These are phyloP conservation scores for Limosa lapponica DNA, from an alignment of 2,797 vertebrate genomes.

Conservation along the genomic window DNA sequence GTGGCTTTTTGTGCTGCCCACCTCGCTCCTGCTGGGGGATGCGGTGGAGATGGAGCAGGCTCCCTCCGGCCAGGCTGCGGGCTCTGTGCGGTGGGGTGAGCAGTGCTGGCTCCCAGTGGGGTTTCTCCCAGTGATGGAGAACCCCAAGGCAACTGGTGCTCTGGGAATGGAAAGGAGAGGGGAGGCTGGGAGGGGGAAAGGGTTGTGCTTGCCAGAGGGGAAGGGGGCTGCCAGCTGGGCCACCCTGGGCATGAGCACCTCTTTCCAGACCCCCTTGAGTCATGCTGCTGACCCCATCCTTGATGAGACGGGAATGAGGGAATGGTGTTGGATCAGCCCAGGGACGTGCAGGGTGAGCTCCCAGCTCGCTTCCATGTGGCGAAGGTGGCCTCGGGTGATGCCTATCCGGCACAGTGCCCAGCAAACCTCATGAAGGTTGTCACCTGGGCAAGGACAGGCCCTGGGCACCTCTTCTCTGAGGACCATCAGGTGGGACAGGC, in stretches of 20 bases:
- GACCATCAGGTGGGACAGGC: background rate
- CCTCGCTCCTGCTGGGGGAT: background rate
- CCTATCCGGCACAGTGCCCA: background rate
- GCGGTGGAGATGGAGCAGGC: background rate
- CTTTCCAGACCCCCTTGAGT: background rate
- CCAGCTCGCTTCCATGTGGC: rapidly evolving
- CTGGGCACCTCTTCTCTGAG: background rate
- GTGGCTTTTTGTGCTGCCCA: background rate
- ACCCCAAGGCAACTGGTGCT: rapidly evolving
- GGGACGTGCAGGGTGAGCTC: background rate
- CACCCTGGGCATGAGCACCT: background rate
- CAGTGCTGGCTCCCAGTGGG: background rate
- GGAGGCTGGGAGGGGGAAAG: background rate
- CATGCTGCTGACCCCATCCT: background rate
- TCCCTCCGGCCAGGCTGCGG: rapidly evolving
- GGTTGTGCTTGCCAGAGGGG: background rate
- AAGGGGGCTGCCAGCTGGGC: background rate
- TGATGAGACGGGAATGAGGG: background rate
- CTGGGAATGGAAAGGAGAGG: background rate
- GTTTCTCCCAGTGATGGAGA: background rate
- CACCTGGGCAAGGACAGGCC: background rate
- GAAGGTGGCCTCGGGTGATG: background rate
- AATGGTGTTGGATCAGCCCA: background rate
- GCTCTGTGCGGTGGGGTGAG: background rate
- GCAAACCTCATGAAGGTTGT: background rate